phyloP scores from a whole-genome alignment of 2,113 vertebrate species.

The Crotalus helleri region DNA sequence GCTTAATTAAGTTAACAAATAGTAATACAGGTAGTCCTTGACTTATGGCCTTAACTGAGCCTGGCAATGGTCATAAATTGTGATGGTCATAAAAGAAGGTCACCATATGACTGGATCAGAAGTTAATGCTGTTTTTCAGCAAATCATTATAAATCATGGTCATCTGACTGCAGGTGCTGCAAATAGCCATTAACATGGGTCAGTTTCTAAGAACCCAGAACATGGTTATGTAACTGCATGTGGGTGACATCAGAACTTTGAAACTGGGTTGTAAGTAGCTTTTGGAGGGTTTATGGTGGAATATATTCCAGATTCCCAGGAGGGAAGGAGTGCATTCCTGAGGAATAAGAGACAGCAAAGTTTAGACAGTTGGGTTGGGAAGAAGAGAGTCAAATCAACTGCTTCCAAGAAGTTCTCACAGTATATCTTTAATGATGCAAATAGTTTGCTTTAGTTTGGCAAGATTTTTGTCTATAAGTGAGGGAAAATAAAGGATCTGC shows the following conservation, averaged over 20 bases:
- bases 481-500: neutral
- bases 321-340: neutral
- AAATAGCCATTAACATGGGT: neutral
- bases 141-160: neutral
- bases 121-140: neutral
- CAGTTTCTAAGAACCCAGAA: neutral
- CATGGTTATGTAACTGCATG: neutral
- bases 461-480: neutral
- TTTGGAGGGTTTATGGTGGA: neutral
- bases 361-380: neutral
- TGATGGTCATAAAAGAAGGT: neutral
- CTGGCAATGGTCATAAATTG: neutral
- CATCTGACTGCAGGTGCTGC: neutral
- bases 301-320: neutral
- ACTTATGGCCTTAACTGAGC: neutral
- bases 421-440: neutral
- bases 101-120: neutral
- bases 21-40: neutral
- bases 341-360: neutral
- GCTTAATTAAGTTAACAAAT: conserved; percentile 29
- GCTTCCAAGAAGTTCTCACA: neutral
- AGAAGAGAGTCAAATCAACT: neutral
- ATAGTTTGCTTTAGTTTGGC: neutral
- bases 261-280: neutral
- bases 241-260: neutral